Conservation (phyloP, 2,113 vertebrate species). For the Corythornis cristatus region DNA sequence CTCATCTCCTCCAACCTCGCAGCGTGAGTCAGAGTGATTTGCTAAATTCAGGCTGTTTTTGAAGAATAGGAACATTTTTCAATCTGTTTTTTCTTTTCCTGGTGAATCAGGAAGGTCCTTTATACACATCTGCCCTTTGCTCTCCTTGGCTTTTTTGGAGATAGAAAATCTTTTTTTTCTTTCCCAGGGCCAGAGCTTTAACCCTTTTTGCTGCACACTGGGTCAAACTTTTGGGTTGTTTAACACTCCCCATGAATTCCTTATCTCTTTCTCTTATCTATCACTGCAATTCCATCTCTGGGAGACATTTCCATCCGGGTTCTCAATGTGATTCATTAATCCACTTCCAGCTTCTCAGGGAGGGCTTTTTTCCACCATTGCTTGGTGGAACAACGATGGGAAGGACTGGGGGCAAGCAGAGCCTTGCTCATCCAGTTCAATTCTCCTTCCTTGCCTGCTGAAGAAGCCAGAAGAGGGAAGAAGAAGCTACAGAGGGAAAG, state of each 20-base stretch:
- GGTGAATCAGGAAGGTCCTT: neutral
- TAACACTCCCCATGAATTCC: neutral
- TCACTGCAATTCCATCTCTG: neutral
- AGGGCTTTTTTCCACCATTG: neutral
- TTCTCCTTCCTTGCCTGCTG: neutral
- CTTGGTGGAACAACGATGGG: neutral
- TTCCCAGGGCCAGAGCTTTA: neutral
- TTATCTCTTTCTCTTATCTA: neutral
- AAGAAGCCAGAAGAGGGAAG: neutral
- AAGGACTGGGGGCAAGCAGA: neutral
- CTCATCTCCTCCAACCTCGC: constrained; percentile 19
- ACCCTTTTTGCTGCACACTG: neutral
- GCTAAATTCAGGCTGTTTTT: neutral
- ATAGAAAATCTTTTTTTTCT: too few relatives aligned
- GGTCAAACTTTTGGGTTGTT: neutral
- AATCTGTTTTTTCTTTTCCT: neutral
- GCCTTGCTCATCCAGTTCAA: neutral
- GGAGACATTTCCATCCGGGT: neutral
- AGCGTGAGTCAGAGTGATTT: neutral
- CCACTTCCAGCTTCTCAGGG: neutral
- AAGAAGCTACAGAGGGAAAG: neutral
- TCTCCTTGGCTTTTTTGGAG: neutral
- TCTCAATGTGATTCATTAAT: neutral
- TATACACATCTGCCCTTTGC: neutral
- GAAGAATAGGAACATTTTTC: neutral